Evolutionary conservation across 2,113 vertebrate species (phyloP), one percentile per base, ranked within the genome.

Genomic region (Hippolais icterina): DNA sequence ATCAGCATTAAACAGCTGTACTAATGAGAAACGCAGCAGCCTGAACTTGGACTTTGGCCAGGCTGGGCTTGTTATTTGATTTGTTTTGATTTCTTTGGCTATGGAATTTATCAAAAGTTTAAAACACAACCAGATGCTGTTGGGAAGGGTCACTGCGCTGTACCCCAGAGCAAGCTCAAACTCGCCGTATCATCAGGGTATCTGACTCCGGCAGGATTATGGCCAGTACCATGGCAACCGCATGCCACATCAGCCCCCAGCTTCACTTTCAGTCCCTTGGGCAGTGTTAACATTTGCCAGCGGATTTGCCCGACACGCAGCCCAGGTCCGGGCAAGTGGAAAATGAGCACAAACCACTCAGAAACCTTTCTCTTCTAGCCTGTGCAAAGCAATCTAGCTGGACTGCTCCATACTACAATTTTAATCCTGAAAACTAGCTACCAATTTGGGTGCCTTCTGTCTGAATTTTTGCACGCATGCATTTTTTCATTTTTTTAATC

Each of bases 221-320:
- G 93, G 83, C 76, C 79, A 95, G 59, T 46, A 47, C 94, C 93
- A 93, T 96, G 90, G 93, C 95, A 96, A 96, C 93, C 56, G 46
- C 96, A 96, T 90, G 92, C 90, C 94, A 93, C 92, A 93, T 88
- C 90, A 96, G 80, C 88, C 94, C 92, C 93, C 92, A 64, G 88
- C 83, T 93, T 94, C 94, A 74, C 92, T 96, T 94, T 78, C 85
- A 68, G 83, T 90, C 93, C 92, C 93, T 77, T 93, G 96, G 94
- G 94, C 95, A 86, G 92, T 25, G 79, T 86, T 97, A 93, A 95
- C 92, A 94, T 88, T 93, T 96, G 93, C 93, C 93, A 94, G 90
- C 12, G 47, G 92, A 93, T 96, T 92, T 95, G 76, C 83, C 95
- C 71, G 10, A 94, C 89, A 52, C 7, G 39, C 64, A 94, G 70